A percentile compares a stretch with the other conserved stretches of the same genome.
phyloP scores from a whole-genome alignment of 2,888 invertebrate species.

The Lacanobia oleracea region DNA sequence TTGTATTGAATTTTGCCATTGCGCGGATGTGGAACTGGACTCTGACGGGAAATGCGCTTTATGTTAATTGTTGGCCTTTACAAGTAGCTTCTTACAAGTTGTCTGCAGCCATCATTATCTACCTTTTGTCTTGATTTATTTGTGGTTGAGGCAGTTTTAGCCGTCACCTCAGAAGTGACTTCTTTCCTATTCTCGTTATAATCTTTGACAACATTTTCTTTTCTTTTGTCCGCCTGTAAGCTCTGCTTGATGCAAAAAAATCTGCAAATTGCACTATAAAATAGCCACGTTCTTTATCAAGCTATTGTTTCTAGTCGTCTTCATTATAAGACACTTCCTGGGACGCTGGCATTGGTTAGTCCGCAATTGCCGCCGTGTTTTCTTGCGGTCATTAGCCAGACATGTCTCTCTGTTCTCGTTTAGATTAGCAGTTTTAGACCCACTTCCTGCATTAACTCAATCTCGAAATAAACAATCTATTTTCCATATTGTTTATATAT shows the following conservation, averaged over 20 bases:
- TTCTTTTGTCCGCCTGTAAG: background rate
- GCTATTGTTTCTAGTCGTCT: conserved; percentile 52
- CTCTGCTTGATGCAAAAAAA: background rate
- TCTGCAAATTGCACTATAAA: conserved; percentile 24
- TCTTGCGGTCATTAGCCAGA: conserved; percentile 53
- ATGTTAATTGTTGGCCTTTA: conserved; percentile 11
- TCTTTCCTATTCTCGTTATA: background rate
- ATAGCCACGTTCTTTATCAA: conserved; percentile 31
- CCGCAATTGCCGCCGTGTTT: conserved; percentile 38
- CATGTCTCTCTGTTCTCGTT: conserved; percentile 38
- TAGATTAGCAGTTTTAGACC: conserved; percentile 35
- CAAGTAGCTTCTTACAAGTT: background rate
- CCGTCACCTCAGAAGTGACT: background rate
- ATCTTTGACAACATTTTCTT: background rate
- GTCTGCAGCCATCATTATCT: background rate
- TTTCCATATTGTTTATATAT: conserved; percentile 32
- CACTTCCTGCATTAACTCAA: conserved; percentile 40
- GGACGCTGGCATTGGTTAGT: conserved; percentile 38
- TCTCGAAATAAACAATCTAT: conserved; percentile 14
- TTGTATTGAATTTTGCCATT: conserved; percentile 84
- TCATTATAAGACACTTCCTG: conserved; percentile 48
- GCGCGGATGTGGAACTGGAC: conserved; percentile 75
- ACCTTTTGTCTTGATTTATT: background rate
- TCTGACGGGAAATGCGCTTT: conserved; percentile 63
- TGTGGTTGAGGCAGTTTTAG: background rate